Base-by-base conservation (phyloP, 2,797 vertebrate species). In the Falco berigora region DNA sequence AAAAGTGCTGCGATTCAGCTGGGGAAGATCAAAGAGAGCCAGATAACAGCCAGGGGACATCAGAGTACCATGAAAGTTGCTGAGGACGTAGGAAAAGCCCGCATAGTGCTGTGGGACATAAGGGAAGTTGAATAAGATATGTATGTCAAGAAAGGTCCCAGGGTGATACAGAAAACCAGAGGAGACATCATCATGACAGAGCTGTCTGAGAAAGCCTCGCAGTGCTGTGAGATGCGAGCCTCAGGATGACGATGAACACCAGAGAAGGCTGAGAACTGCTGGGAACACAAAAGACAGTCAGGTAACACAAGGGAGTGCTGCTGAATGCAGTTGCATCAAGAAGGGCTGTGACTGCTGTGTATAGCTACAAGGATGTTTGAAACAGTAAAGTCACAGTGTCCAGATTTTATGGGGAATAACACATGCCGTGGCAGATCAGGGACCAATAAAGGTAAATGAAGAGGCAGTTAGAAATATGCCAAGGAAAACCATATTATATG, bases 31-130 rank as follows among this genome's bases (percentile, higher is more conserved):
- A 97, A 96, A 96, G 92, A 34, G 46, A 96, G 68, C 3, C 91
- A 80, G 82, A 91, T 80, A 96, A 92, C 78, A 97, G 89, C 69
- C 96, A 94, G 69, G 81, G 92, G 88, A 96, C 84, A 93, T 96
- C 85, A 79, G 89, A 86, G 50, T 73, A 90, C 81, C 75, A 92
- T 72, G 87, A 61, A 96, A 96, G 85, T 83, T 93, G 88, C 94
- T 96, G 88, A 95, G 67, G 61, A 91, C n/a, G 84, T 82, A 92
- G 91, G 85, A 95, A 85, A 85, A 91, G 38, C 50, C 89, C 83
- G 68, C 13, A 18, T 55, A 88, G 72, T 88, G 85, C 88, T 96
- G 76, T 68, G 78, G 85, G 82, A 95, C 66, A 49, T 75, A 44
- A 72, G 72, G 63, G 72, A 94, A 90, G 42, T 30, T 74, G 68